A percentile compares a stretch with the other conserved stretches of the same genome.
Evolutionary conservation across 2,888 invertebrate genomes (phyloP).

Genomic region (Agrotis segetum): DNA sequence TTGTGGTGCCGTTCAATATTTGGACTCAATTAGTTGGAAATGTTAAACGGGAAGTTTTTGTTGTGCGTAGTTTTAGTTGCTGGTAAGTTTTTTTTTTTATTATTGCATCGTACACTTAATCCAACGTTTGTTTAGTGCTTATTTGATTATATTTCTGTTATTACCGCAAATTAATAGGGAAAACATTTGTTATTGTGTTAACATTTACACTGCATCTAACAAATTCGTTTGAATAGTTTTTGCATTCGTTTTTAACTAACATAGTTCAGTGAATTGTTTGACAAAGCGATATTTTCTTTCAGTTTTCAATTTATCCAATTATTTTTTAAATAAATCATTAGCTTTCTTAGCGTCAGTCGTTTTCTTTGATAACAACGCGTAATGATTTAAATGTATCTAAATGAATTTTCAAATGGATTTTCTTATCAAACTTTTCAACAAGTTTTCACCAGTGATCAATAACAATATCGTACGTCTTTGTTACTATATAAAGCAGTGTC

Average conservation of each 20-base stretch:
- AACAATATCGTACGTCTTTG: constrained; percentile 28
- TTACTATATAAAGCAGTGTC: constrained; percentile 40
- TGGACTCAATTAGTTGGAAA: constrained; percentile 84
- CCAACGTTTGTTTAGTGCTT: not conserved
- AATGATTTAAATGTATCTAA: no score
- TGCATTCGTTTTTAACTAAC: not conserved
- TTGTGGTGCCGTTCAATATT: constrained; percentile 69
- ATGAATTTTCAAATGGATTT: not conserved
- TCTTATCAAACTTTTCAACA: not conserved
- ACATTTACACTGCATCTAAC: constrained; percentile 4
- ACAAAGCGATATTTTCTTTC: not conserved
- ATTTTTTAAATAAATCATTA: not conserved
- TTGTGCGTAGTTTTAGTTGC: constrained; percentile 83
- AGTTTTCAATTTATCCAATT: not conserved
- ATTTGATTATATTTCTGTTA: not conserved
- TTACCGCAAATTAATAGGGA: constrained; percentile 18
- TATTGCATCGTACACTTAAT: constrained; percentile 7
- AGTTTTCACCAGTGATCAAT: constrained; percentile 9
- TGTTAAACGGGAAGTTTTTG: constrained; percentile 84
- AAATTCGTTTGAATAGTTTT: not conserved
- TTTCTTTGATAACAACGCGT: not conserved
- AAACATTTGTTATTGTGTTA: constrained; percentile 2
- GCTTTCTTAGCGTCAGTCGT: no score
- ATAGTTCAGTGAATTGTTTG: not conserved
- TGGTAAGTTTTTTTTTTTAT: constrained; percentile 77